phyloP scores from a whole-genome alignment of 2,797 vertebrate genomes.

The Rhynchotus rufescens region DNA sequence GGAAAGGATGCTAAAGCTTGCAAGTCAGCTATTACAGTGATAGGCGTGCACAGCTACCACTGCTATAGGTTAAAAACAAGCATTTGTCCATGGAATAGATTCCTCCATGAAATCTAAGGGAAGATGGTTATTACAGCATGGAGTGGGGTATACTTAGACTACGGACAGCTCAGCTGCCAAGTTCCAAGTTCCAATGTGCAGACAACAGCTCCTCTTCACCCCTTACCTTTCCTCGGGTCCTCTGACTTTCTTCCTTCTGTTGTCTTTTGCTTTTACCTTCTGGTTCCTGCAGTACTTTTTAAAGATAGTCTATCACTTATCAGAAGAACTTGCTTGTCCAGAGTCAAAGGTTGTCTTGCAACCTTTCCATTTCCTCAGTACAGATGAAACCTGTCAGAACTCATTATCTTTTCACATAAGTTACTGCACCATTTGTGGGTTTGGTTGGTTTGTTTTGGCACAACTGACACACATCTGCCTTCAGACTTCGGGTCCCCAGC shows the following conservation, averaged over 20 bases:
- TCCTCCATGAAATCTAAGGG: not conserved
- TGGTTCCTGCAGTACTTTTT: not conserved
- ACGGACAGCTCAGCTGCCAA: not conserved
- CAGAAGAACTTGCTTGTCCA: not conserved
- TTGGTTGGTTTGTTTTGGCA: not conserved
- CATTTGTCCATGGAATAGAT: not conserved
- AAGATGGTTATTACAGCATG: not conserved
- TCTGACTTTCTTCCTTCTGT: not conserved
- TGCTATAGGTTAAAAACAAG: not conserved
- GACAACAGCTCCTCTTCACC: not conserved
- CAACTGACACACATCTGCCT: not conserved
- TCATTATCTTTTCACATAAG: not conserved
- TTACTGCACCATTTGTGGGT: not conserved
- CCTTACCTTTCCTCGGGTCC: not conserved
- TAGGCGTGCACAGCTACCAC: not conserved
- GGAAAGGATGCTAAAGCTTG: not conserved
- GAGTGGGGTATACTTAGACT: not conserved
- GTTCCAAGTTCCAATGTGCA: not conserved
- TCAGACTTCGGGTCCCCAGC: not conserved
- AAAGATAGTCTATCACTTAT: not conserved
- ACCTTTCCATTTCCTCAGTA: not conserved
- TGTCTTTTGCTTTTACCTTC: not conserved
- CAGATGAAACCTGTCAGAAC: not conserved
- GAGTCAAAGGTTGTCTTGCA: not conserved
- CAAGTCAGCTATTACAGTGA: not conserved